These are phyloP conservation scores for Zapornia atra DNA, from an alignment of 2,113 vertebrate genomes.

Conservation along the genomic window DNA sequence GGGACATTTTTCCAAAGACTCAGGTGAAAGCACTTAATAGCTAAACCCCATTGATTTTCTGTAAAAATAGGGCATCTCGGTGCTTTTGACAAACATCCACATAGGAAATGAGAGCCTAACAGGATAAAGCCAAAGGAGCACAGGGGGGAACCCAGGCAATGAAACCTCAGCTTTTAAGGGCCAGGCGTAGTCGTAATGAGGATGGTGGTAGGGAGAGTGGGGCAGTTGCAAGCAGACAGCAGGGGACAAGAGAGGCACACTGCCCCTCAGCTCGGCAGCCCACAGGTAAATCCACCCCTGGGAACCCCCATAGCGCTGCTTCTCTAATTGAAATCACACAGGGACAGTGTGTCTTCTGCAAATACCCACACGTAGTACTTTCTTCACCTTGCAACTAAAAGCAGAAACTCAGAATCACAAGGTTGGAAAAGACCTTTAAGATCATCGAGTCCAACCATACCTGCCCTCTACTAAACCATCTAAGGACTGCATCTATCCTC, in stretches of 20 bases:
- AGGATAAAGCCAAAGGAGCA: constrained; percentile 18
- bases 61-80: constrained; percentile 9
- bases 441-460: no score
- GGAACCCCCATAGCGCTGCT: not conserved
- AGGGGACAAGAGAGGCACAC: rapidly evolving
- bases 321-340: rapidly evolving
- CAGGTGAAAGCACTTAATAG: constrained; percentile 37
- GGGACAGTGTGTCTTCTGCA: not conserved
- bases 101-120: not conserved
- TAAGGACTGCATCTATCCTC: no score
- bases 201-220: not conserved
- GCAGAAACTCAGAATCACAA: not conserved
- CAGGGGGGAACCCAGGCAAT: not conserved
- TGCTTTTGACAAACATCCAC: not conserved
- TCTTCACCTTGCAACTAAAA: not conserved
- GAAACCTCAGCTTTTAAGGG: rapidly evolving
- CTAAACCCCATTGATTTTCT: constrained; percentile 45
- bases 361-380: rapidly evolving
- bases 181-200: rapidly evolving
- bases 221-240: not conserved
- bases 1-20: not conserved
- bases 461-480: no score
- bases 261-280: not conserved
- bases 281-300: not conserved
- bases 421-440: no score